Evolutionary conservation across 2,888 invertebrate genomes (phyloP).

Genomic region (Trissoscelio sp.): DNA sequence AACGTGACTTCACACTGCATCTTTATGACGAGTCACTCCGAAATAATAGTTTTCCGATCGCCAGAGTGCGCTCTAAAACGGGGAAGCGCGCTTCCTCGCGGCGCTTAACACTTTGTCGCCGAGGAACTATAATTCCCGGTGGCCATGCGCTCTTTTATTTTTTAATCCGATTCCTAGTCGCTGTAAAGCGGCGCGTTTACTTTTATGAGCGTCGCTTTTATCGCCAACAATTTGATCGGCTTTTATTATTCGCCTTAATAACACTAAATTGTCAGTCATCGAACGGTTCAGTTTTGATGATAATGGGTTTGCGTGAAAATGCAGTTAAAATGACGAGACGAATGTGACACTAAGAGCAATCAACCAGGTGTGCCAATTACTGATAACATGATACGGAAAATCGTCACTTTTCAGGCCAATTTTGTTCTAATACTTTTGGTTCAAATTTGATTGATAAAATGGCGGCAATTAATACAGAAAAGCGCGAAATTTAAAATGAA

Average conservation of each 20-base stretch:
- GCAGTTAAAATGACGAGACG: conserved; percentile 9
- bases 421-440: no score
- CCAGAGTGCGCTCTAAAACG: conserved; percentile 32
- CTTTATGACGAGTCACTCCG: conserved; percentile 41
- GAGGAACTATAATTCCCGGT: conserved; percentile 33
- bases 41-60: conserved; percentile 48
- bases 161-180: conserved; percentile 57
- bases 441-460: no score
- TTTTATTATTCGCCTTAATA: conserved; percentile 60
- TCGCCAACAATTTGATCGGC: conserved; percentile 46
- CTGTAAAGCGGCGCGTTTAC: conserved; percentile 50
- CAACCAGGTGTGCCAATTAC: conserved; percentile 9
- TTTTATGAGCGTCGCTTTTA: conserved; percentile 48
- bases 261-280: conserved; percentile 48
- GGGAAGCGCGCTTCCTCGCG: conserved; percentile 18
- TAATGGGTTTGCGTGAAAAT: conserved; percentile 27
- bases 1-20: conserved; percentile 4
- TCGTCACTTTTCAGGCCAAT: neutral
- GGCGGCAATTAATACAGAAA: no score
- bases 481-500: no score
- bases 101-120: conserved; percentile 42
- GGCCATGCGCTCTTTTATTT: conserved; percentile 40
- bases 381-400: neutral
- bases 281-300: conserved; percentile 20
- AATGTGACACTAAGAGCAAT: neutral